These are phyloP conservation scores for Eueremaeus valkanovi DNA, from an alignment of 2,888 invertebrate species.

Conservation along the genomic window DNA sequence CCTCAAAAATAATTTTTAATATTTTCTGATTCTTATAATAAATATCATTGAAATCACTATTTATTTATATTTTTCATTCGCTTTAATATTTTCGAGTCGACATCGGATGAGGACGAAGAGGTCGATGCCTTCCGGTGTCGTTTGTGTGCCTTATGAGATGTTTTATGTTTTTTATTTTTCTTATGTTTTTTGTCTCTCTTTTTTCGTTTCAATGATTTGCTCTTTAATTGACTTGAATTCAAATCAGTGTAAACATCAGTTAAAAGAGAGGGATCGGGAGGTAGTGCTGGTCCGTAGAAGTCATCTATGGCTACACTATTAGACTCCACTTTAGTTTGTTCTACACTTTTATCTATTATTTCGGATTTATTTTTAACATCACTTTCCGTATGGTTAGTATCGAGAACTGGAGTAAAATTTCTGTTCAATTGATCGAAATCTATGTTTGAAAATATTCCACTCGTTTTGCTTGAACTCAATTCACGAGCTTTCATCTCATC, in stretches of 20 bases:
- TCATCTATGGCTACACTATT: conserved; percentile 17
- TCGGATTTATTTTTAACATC: background rate
- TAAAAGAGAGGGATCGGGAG: conserved; percentile 19
- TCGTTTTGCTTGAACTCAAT: background rate
- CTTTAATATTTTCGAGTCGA: conserved; percentile 3
- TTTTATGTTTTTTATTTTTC: conserved; percentile 36
- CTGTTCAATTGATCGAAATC: conserved; percentile 46
- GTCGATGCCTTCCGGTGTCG: conserved; percentile 1
- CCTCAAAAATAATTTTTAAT: no score
- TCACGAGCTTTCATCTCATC: background rate
- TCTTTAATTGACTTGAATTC: background rate
- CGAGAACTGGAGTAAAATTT: conserved; percentile 22
- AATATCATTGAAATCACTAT: no score
- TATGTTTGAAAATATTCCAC: conserved; percentile 46
- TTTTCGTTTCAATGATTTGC: conserved; percentile 21
- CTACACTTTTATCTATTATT: background rate
- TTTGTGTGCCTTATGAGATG: conserved; percentile 22
- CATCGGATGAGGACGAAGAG: conserved; percentile 9
- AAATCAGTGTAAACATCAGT: background rate
- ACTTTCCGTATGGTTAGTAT: background rate
- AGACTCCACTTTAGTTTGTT: background rate
- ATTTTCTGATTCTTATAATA: no score
- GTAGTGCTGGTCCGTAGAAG: conserved; percentile 40
- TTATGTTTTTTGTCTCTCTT: conserved; percentile 34
- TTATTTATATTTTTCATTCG: background rate